Percentiles rank a stretch among this genome's conserved stretches.
Conservation (phyloP, 2,113 vertebrate species). For the Cebus imitator region DNA sequence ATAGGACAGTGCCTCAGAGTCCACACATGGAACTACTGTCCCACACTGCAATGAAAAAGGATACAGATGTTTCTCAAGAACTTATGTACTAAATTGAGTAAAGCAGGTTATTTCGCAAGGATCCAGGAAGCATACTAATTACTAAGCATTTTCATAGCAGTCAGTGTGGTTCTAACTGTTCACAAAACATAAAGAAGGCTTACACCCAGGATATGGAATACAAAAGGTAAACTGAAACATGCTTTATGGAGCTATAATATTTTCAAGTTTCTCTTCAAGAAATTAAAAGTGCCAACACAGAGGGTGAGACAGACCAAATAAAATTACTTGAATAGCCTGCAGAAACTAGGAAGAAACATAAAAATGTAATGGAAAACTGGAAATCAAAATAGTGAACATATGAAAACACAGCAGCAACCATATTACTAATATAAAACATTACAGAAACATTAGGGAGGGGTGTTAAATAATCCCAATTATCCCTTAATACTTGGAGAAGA, state of each 20-base stretch:
- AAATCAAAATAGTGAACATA: background rate
- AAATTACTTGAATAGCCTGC: slow-evolving; percentile 3
- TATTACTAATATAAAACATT: background rate
- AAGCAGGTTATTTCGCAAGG: slow-evolving; percentile 1
- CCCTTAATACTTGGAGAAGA: background rate
- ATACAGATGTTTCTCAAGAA: background rate
- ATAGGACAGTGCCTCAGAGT: background rate
- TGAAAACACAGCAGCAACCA: background rate
- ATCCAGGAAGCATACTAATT: background rate
- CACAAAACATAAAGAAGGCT: background rate
- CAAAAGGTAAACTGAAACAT: background rate
- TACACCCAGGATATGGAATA: background rate
- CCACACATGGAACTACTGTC: background rate
- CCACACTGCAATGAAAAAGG: background rate
- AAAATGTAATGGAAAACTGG: background rate
- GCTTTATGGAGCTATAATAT: background rate
- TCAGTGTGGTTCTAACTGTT: background rate
- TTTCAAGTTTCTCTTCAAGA: slow-evolving; percentile 12
- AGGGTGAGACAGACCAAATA: background rate
- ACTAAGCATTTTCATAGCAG: background rate
- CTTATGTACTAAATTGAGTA: background rate
- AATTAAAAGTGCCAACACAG: background rate
- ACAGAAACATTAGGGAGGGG: background rate
- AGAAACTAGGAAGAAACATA: background rate
- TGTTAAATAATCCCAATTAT: background rate